Evolutionary conservation across 2,797 vertebrate species (phyloP).

Genomic region (Falco rusticolus): DNA sequence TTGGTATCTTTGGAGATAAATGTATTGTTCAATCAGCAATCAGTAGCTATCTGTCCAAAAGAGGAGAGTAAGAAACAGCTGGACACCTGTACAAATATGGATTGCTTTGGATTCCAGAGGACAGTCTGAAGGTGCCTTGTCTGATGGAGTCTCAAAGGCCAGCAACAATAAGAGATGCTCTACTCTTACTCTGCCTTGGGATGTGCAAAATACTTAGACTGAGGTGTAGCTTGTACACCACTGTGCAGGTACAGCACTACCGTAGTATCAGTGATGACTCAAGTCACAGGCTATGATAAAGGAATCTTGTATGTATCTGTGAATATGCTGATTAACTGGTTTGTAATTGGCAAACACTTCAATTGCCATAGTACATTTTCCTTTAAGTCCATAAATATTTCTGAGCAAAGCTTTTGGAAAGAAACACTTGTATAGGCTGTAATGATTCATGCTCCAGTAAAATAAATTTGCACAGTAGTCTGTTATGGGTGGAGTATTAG

Average conservation of each 20-base stretch:
- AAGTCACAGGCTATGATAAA: background rate
- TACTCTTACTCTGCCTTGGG: background rate
- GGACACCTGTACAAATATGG: background rate
- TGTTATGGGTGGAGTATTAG: constrained; percentile 45
- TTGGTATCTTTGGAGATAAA: background rate
- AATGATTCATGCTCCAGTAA: constrained; percentile 58
- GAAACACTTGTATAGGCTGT: background rate
- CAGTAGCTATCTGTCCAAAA: background rate
- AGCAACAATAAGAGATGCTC: background rate
- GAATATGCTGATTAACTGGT: background rate
- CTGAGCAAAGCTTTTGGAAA: constrained; percentile 33
- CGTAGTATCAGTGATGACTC: background rate
- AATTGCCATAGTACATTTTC: background rate
- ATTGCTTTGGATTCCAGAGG: background rate
- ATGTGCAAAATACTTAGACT: background rate
- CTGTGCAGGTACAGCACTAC: background rate
- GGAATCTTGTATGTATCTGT: background rate
- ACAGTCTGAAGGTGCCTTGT: background rate
- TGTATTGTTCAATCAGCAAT: background rate
- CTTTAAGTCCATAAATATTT: constrained; percentile 43
- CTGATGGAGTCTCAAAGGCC: background rate
- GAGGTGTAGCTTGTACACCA: background rate
- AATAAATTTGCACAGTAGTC: constrained; percentile 52
- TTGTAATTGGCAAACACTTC: background rate
- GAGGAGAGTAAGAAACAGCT: background rate